These are phyloP conservation scores for Zosterops hypoxanthus DNA, from an alignment of 2,113 vertebrate genomes.

Conservation along the genomic window DNA sequence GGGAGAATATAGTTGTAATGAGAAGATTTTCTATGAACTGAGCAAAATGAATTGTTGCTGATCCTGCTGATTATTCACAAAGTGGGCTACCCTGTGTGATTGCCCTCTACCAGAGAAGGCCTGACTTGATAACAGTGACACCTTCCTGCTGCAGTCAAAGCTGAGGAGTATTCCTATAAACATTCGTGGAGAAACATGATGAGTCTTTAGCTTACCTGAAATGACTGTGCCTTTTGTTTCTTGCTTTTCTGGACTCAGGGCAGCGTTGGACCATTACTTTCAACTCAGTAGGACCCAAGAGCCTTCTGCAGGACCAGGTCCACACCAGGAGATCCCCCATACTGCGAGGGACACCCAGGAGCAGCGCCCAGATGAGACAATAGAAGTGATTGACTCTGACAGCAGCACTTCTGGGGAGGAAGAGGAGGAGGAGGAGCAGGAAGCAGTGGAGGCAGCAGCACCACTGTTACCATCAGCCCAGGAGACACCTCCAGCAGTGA, in stretches of 20 bases:
- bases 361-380: constrained; percentile 69
- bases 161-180: neutral
- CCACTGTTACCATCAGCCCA: neutral
- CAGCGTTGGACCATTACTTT: constrained; percentile 78
- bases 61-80: neutral
- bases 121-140: neutral
- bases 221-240: neutral
- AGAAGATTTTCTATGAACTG: neutral
- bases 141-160: neutral
- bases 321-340: constrained; percentile 42
- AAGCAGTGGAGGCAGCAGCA: neutral
- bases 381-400: constrained; percentile 74
- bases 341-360: constrained; percentile 23
- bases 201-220: neutral
- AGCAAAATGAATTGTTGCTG: neutral
- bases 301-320: neutral
- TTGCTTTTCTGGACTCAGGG: constrained; percentile 39
- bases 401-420: constrained; percentile 43
- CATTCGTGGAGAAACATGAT: neutral
- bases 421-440: constrained; percentile 17
- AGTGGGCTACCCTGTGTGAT: neutral
- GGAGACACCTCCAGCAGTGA: neutral
- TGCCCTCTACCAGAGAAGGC: neutral
- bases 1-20: neutral
- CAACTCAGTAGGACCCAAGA: constrained; percentile 76